Evolutionary conservation across 1,140 invertebrate genomes (phyloP), one percentile per base, ranked within the genome.

Genomic region (Drosophila pectinifera): DNA sequence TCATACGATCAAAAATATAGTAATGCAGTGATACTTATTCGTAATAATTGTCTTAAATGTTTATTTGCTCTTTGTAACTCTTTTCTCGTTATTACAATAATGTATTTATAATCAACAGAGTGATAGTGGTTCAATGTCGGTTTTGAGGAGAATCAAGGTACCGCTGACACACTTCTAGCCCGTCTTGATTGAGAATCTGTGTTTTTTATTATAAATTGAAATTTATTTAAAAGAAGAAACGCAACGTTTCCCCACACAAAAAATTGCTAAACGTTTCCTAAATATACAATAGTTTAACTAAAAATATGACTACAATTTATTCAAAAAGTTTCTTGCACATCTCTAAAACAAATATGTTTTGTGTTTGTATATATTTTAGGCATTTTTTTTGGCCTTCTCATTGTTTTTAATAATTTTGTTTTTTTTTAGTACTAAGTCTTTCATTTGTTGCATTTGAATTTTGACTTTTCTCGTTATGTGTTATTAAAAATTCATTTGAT

Each of bases 221-320:
- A 31, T 78, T 74, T 54, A 45, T 58, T 56, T 49, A 24, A 45
- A 34, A 42, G 28, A 11, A 24, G 72, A 84, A 84, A 83, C 80
- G 76, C 55, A 61, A 49, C 72, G 59, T 75, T 75, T 57, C 38
- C 31, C 28, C 13, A 51, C 38, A 74, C 51, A 76, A 51, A 77
- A 56, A 62, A 77, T 85, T 80, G 77, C 62, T 78, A 85, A 68
- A 84, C 36, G 73, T 80, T 67, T 57, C 56, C 69, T 76, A 46
- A 65, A 54, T 65, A 42, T 63, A 64, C 51, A 57, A 57, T 68
- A 73, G 62, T 59, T 77, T 63, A 83, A 79, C 84, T 88, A 88
- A 88, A 79, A 73, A 55, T 80, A 88, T 88, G 83, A 88, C 83
- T 88, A 88, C 72, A 69, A 56, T 82, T 39, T 82, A 82, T 82